phyloP scores from a whole-genome alignment of 2,797 vertebrate species.

The Enteromius anoplus region DNA sequence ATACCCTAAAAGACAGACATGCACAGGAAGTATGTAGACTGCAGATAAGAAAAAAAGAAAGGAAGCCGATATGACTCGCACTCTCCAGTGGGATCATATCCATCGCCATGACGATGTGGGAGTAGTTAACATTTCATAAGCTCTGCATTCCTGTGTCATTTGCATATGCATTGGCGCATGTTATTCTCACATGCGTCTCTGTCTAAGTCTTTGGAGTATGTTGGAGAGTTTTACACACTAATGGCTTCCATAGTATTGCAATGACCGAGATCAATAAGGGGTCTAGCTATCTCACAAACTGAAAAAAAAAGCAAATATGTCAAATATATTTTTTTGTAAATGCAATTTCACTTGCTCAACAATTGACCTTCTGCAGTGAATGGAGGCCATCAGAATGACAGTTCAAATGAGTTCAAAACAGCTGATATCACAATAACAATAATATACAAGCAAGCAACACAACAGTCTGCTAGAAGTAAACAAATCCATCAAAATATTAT shows the following conservation, averaged over 20 bases:
- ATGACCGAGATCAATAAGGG: background rate
- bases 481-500: background rate
- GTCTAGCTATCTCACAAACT: background rate
- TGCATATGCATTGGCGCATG: conserved; percentile 1
- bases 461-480: background rate
- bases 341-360: too few species aligned
- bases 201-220: background rate
- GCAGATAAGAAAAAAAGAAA: conserved; percentile 42
- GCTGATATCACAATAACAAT: background rate
- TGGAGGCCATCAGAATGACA: background rate
- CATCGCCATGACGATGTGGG: conserved; percentile 8
- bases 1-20: conserved; percentile 13
- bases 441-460: background rate
- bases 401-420: background rate
- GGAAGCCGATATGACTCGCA: conserved; percentile 1
- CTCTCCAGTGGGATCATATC: conserved; percentile 18
- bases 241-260: too few species aligned
- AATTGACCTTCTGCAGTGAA: background rate
- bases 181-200: background rate
- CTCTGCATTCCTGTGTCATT: conserved; percentile 1
- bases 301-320: too few species aligned
- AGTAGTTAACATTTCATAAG: conserved; percentile 13
- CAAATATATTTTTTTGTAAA: too few species aligned
- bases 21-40: conserved; percentile 14
- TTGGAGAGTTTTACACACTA: background rate